A percentile compares a stretch with the other conserved stretches of the same genome.
Evolutionary conservation across 2,797 vertebrate genomes (phyloP).

Genomic region (Thamnophis elegans): DNA sequence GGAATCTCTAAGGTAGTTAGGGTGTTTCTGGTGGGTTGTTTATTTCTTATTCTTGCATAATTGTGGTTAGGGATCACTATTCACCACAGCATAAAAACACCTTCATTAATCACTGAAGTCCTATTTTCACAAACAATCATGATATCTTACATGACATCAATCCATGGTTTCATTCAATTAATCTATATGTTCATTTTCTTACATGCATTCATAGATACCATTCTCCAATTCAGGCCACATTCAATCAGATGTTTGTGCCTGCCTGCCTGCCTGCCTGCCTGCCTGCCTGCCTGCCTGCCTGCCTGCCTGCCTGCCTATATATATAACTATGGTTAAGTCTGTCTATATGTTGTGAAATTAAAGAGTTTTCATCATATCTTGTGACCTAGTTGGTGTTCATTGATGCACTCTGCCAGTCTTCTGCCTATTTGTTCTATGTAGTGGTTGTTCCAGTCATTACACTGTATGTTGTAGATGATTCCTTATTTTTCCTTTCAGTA

Average conservation of each 20-base stretch:
- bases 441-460: too few relatives aligned
- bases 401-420: too few relatives aligned
- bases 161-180: not conserved
- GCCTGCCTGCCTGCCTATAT: too few relatives aligned
- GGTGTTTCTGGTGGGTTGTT: not conserved
- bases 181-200: not conserved
- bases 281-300: too few relatives aligned
- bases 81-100: not conserved
- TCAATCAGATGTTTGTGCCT: not conserved
- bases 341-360: too few relatives aligned
- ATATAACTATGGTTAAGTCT: too few relatives aligned
- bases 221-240: not conserved
- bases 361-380: too few relatives aligned
- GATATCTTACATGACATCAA: not conserved
- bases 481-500: too few relatives aligned
- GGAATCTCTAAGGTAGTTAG: not conserved
- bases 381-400: too few relatives aligned
- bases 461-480: too few relatives aligned
- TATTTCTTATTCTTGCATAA: not conserved
- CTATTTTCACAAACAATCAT: not conserved
- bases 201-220: not conserved
- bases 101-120: not conserved
- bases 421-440: too few relatives aligned
- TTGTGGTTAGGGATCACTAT: not conserved
- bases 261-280: too few relatives aligned